These are phyloP conservation scores for Diadumene lineata DNA, from an alignment of 92 coral and sea anemone species.

Conservation along the genomic window DNA sequence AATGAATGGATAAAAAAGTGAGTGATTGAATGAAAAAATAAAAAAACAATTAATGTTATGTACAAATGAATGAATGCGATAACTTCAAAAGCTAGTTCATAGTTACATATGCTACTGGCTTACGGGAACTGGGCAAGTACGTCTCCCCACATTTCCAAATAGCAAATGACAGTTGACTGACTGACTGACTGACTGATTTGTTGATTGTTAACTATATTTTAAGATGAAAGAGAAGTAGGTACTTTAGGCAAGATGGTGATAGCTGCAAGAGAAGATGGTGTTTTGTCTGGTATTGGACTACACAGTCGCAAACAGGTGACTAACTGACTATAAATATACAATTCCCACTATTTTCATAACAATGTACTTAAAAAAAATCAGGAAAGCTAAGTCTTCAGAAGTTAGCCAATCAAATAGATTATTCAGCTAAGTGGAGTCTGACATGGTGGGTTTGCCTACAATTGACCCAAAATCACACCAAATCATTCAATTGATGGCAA, in stretches of 20 bases:
- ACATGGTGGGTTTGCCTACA: too few species aligned
- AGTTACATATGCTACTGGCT: too few species aligned
- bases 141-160: too few species aligned
- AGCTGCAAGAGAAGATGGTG: conserved; percentile 84
- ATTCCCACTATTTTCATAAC: neutral
- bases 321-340: neutral
- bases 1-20: neutral
- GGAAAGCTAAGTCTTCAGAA: neutral
- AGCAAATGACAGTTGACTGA: too few species aligned
- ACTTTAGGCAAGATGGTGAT: conserved; percentile 78
- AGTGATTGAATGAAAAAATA: neutral
- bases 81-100: too few species aligned
- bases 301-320: conserved; percentile 66
- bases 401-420: too few species aligned
- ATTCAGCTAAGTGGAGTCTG: too few species aligned
- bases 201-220: neutral
- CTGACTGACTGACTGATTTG: neutral
- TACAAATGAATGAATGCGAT: too few species aligned
- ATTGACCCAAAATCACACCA: too few species aligned
- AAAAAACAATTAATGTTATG: too few species aligned
- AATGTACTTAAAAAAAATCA: neutral
- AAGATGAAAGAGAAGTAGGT: conserved; percentile 88
- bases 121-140: too few species aligned
- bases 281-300: conserved; percentile 79
- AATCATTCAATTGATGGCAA: too few species aligned